Evolutionary conservation across 2,113 vertebrate genomes (phyloP).

Genomic region (Dryoscopus gambensis): DNA sequence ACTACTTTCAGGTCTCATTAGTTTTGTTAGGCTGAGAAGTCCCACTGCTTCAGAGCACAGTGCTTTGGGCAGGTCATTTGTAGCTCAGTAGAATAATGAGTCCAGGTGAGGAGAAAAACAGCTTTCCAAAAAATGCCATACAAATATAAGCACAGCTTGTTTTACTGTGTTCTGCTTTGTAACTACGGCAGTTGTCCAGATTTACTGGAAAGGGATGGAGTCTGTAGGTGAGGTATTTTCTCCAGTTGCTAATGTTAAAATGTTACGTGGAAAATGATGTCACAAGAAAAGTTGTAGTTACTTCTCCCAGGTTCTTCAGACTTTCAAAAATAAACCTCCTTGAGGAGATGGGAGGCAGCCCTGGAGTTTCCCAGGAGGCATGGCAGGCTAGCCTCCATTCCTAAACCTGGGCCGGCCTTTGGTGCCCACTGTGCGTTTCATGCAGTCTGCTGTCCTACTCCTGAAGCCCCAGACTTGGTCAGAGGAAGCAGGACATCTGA

Average conservation of each 20-base stretch:
- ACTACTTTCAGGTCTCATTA: background rate
- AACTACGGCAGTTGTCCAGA: background rate
- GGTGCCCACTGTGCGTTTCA: background rate
- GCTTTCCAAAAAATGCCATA: background rate
- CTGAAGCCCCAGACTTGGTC: background rate
- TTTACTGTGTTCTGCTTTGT: background rate
- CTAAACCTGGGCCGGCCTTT: background rate
- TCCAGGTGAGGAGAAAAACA: background rate
- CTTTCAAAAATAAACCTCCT: background rate
- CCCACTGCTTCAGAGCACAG: background rate
- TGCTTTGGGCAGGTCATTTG: background rate
- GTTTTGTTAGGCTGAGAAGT: background rate
- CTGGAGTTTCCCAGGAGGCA: background rate
- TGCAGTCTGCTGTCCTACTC: background rate
- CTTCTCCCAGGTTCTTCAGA: background rate
- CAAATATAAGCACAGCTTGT: background rate
- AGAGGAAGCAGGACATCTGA: background rate
- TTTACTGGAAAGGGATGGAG: background rate
- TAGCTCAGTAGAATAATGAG: background rate
- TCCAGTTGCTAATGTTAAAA: background rate
- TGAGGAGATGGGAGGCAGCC: background rate
- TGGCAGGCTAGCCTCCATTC: fast-evolving
- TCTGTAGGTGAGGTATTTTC: background rate
- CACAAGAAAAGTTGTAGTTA: background rate
- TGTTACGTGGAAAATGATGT: background rate